A percentile compares a stretch with the other conserved stretches of the same genome.
Conservation (phyloP, 2,797 vertebrate genomes). For the Cyclura pinguis region DNA sequence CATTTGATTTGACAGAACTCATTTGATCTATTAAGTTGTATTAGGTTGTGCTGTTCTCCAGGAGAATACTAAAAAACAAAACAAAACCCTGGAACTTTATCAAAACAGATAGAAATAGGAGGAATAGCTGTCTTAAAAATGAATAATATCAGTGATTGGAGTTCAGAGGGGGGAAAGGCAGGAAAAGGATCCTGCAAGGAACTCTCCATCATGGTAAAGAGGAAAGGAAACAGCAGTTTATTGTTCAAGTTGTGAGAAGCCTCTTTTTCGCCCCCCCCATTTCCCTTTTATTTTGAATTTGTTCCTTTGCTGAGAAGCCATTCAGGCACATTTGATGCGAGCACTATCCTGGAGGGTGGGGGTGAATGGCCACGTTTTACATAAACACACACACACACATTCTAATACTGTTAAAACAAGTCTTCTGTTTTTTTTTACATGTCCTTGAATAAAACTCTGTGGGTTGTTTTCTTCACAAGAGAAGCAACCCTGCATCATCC, state of each 20-base stretch:
- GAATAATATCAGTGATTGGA: not conserved
- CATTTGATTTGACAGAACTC: constrained; percentile 6
- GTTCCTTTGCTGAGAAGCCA: not conserved
- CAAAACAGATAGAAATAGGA: not conserved
- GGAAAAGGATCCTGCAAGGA: not conserved
- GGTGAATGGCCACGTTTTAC: not conserved
- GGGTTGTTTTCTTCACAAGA: not conserved
- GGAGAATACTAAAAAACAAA: not conserved
- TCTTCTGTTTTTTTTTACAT: constrained; percentile 41
- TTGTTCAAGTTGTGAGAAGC: not conserved
- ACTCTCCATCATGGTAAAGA: not conserved
- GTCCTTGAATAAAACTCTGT: constrained; percentile 35
- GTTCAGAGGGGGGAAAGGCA: not conserved
- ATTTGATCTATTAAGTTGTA: constrained; percentile 11
- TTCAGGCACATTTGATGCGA: not conserved
- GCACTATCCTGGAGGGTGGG: constrained; percentile 33
- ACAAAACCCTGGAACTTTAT: not conserved
- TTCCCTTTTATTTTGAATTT: not conserved
- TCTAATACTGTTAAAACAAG: constrained; percentile 44
- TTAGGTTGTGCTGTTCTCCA: not conserved
- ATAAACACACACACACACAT: constrained; percentile 1
- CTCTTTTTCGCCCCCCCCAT: not conserved
- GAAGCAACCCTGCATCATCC: not conserved
- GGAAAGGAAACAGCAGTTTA: not conserved
- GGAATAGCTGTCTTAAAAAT: not conserved